phyloP scores from a whole-genome alignment of 1,140 invertebrate species.

The Capitella teleta region DNA sequence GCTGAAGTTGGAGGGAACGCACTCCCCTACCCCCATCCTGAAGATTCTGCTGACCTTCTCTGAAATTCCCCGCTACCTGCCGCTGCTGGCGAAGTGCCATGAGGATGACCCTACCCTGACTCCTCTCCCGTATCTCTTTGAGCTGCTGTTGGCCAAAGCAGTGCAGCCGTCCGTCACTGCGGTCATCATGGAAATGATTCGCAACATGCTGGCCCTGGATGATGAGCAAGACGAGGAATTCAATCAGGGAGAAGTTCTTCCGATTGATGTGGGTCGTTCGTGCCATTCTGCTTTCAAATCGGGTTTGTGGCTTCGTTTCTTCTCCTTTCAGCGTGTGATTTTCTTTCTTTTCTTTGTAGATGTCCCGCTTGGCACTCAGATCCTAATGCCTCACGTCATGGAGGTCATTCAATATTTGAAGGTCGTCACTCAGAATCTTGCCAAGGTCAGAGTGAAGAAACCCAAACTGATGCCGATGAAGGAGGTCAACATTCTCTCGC shows the following conservation, averaged over 20 bases:
- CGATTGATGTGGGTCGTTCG: too few relatives aligned
- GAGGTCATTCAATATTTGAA: constrained; percentile 57
- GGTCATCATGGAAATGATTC: constrained; percentile 63
- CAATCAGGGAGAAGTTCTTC: too few relatives aligned
- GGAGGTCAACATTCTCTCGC: constrained; percentile 67
- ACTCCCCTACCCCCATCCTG: not conserved
- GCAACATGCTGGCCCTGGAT: constrained; percentile 58
- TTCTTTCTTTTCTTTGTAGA: constrained; percentile 13
- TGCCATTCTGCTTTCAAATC: too few relatives aligned
- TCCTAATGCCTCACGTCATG: constrained; percentile 62
- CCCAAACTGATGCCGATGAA: constrained; percentile 46
- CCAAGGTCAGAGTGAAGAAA: constrained; percentile 47
- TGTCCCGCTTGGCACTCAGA: constrained; percentile 55
- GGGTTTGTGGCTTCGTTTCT: too few relatives aligned
- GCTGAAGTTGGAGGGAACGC: too few relatives aligned
- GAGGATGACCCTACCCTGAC: constrained; percentile 42
- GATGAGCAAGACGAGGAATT: constrained; percentile 21
- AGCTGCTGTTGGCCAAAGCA: constrained; percentile 57
- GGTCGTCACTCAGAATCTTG: constrained; percentile 38
- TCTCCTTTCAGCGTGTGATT: too few relatives aligned
- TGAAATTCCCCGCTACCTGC: constrained; percentile 51
- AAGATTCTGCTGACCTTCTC: constrained; percentile 1
- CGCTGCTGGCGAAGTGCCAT: constrained; percentile 54
- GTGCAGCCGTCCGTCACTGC: constrained; percentile 30
- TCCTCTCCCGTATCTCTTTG: constrained; percentile 55